These are phyloP conservation scores for Epinephelus awoara DNA, from an alignment of 2,797 vertebrate genomes.

Conservation along the genomic window DNA sequence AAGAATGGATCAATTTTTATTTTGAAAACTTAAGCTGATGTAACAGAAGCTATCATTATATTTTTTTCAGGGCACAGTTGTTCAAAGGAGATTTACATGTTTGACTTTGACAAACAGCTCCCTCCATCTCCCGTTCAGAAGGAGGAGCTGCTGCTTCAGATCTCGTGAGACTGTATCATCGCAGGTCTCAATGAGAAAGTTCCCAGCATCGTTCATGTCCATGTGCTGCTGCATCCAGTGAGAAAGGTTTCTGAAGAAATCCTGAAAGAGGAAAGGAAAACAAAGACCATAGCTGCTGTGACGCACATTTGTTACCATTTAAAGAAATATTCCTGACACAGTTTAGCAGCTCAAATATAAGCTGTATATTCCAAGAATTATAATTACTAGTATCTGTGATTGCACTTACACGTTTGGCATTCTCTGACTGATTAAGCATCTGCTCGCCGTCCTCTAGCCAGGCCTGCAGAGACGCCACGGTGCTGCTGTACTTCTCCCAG, in stretches of 20 bases:
- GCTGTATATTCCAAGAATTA: neutral
- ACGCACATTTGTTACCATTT: neutral
- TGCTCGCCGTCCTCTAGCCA: slow-evolving; percentile 98
- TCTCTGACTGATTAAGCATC: slow-evolving; percentile 94
- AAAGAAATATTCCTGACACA: neutral
- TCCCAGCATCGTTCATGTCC: slow-evolving; percentile 98
- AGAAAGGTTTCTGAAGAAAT: slow-evolving; percentile 96
- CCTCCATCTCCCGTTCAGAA: slow-evolving; percentile 97
- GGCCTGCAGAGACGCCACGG: slow-evolving; percentile 93
- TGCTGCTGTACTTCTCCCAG: slow-evolving; percentile 96
- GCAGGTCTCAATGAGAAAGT: slow-evolving; percentile 98
- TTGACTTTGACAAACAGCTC: slow-evolving; percentile 98
- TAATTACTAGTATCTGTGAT: neutral
- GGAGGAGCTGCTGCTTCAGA: slow-evolving; percentile 95
- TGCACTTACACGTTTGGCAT: slow-evolving; percentile 91
- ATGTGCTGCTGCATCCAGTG: slow-evolving; percentile 98
- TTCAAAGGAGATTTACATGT: slow-evolving; percentile 85
- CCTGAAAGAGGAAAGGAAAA: slow-evolving; percentile 80
- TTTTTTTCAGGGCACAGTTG: neutral
- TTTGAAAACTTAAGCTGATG: neutral
- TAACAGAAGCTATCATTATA: neutral
- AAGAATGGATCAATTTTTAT: neutral
- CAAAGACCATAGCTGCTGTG: neutral
- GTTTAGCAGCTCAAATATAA: neutral
- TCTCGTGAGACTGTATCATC: slow-evolving; percentile 97